These are phyloP conservation scores for Bombus ignitus DNA, from an alignment of 1,140 invertebrate species.

Conservation along the genomic window DNA sequence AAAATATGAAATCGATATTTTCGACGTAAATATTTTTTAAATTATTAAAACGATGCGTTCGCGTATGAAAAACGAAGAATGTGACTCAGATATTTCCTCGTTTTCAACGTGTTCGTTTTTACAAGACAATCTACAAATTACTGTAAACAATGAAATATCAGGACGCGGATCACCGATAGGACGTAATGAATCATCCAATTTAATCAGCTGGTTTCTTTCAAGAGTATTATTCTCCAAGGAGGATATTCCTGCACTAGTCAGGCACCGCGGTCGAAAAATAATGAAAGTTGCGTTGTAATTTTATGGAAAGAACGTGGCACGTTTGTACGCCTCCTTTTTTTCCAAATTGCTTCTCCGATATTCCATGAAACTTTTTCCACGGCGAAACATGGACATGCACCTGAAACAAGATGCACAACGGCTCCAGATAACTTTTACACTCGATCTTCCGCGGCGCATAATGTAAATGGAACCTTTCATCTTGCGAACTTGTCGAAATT, in stretches of 20 bases:
- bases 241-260: neutral
- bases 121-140: no score
- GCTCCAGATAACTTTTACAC: neutral
- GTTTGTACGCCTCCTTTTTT: neutral
- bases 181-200: neutral
- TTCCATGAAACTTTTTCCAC: constrained; percentile 1
- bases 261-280: neutral
- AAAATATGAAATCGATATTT: no score
- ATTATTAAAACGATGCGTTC: no score
- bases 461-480: constrained; percentile 20
- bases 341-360: constrained; percentile 34
- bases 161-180: no score
- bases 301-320: neutral
- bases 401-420: neutral
- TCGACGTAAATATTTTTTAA: no score
- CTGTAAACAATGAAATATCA: no score
- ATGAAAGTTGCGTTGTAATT: constrained; percentile 5
- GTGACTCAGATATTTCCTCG: no score
- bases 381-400: neutral
- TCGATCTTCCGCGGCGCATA: constrained; percentile 22
- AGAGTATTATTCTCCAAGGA: no score
- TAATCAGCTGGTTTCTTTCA: no score
- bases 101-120: no score
- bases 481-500: constrained; percentile 35
- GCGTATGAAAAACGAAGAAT: no score